Base-by-base conservation (phyloP, 2,888 invertebrate species). In the Drosophila mettleri region DNA sequence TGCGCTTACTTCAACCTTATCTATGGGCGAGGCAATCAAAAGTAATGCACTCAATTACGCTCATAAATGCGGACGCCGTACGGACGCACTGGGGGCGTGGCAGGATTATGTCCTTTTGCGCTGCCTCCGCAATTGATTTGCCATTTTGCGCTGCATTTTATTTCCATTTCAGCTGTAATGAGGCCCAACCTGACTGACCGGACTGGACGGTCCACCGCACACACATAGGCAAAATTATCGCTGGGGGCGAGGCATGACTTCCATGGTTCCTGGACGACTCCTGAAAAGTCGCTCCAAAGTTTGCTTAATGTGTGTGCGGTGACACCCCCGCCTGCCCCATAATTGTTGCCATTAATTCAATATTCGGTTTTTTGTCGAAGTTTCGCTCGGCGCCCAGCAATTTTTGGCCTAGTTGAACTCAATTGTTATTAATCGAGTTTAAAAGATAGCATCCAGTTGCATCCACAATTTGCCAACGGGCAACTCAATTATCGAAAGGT, bases 11-110 rank as follows among this genome's bases (percentile, higher is more conserved):
- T 66, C 53, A 43, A 36, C 55, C 66, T 66, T 72, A 74, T 76
- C 66, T 60, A 36, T 58, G 60, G 59, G 27, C 73, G 33, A 51
- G 69, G 64, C 84, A 82, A 82, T 82, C 83, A 80, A 70, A 61
- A 77, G 80, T 86, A 83, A 86, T 88, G 88, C 86, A 75, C 83
- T 82, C 83, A 85, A 85, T 87, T 87, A 87, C 74, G 77, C 27
- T 60, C 74, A 71, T 73, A 74, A 75, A 80, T 72, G 68, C 46
- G 78, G 66, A 60, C 68, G 60, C 29, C 46, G 41, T 4, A 22
- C 54, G 29, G 46, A 43, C 18, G 12, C 7, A 4, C 24, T 2
- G 29, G n/a, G 39, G 27, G n/a, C 18, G 38, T 20, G 33, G 31
- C 48, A 7, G 18, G 9, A 14, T 18, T 18, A 31, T 20, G 9